Base-by-base conservation (phyloP, 1,140 invertebrate genomes). In the Lordiphosa stackelbergi region DNA sequence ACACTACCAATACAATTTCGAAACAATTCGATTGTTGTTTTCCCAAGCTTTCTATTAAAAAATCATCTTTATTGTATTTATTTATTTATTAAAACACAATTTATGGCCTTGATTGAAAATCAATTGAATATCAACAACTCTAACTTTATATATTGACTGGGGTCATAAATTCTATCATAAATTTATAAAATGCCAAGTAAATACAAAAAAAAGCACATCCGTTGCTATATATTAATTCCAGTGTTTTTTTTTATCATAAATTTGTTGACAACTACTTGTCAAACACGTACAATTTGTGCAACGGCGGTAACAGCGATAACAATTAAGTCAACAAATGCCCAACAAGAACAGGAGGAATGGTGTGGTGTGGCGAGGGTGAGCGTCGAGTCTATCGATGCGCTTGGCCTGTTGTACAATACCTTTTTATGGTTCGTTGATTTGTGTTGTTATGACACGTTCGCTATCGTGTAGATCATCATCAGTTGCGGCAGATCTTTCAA, bases 241-340 rank as follows among this genome's bases (percentile, higher is more conserved):
- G 31, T 58, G 11, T 10, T 70, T 73, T 69, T n/a, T n/a, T n/a
- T 79, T 79, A 79, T 74, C 75, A 74, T 59, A 73, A 71, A 73
- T 42, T 12, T 68, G 68, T 71, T 71, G 77, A 81, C 65, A 69
- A 69, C 75, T 83, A 81, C 77, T 81, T 81, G 75, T 81, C 75
- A 75, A 83, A 81, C 77, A 81, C 58, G 71, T 63, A 81, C 75
- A 74, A 79, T 77, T 77, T 77, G 72, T 74, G 72, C 71, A 69
- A 40, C 64, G 66, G 54, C 54, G 41, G 47, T 28, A 36, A 16
- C 38, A 56, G 56, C 54, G 73, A 81, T 79, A 79, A 75, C 75
- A 74, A 81, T 83, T 79, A 81, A 71, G 75, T 79, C 66, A 81
- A 79, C 71, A 79, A 70, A 24, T 24, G 22, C 4, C 22, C 61